Evolutionary conservation across 2,113 vertebrate species (phyloP), one percentile per base, ranked within the genome.

Genomic region (Mus spicilegus): DNA sequence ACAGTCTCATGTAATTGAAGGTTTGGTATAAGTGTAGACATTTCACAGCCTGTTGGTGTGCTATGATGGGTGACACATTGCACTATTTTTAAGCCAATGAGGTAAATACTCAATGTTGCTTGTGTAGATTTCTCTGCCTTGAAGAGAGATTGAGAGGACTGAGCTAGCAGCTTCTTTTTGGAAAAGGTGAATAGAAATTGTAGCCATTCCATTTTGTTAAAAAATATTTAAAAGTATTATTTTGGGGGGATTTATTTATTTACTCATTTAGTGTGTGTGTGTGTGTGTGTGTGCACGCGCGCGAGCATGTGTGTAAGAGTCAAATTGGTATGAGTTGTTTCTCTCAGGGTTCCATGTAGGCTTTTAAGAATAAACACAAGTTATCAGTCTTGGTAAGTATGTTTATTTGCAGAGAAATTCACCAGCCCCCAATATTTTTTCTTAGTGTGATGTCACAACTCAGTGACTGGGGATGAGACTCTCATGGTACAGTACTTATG

Each of bases 41-140:
- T 24, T 84, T 84, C 5, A 0, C 19, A 65, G 0, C 2, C 0
- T 24, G 16, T 51, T 61, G 14, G 17, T 4, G 11, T 33, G 33
- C 19, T 42, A 10, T 39, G 4, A 20, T 69, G 42, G 11, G 9
- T 39, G 20, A 70, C 20, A 87, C 63, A 51, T 46, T 87, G 11
- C 17, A 5, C 51, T 87, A 46, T 13, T 82, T 89, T 76, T 28
- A 81, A 89, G 46, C 36, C 46, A 77, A 49, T 9, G n/a, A n/a
- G 7, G 0, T 1, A 14, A 86, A 54, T 49, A 56, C 14, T 54
- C 11, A 39, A 1, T 70, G 26, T 67, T 61, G 4, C 77, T 11
- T 80, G 16, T 51, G 16, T 19, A 17, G 46, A 26, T 39, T 85
- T 26, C 17, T 3, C 30, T 65, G 54, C 63, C 11, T 63, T 88